These are phyloP conservation scores for Hippoglossus hippoglossus DNA, from an alignment of 2,797 vertebrate species.

Conservation along the genomic window DNA sequence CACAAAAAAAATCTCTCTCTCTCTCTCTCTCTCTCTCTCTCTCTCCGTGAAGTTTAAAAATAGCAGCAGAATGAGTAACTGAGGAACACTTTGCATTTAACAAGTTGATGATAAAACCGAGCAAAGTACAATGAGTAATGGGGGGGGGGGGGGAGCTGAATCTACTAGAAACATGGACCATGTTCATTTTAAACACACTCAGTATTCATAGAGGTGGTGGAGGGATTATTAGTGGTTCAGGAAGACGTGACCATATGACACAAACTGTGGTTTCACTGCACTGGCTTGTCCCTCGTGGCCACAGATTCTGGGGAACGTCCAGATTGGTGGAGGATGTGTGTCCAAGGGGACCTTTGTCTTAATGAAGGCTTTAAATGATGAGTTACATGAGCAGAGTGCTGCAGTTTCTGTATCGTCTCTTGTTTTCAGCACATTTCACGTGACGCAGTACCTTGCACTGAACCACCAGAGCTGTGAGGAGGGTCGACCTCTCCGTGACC, in stretches of 20 bases:
- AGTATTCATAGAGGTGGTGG: neutral
- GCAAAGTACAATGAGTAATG: slow-evolving; percentile 36
- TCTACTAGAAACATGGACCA: slow-evolving; percentile 22
- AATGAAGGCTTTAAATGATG: no score
- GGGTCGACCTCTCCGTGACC: slow-evolving; percentile 41
- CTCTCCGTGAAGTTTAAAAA: slow-evolving; percentile 65
- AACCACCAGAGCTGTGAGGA: slow-evolving; percentile 79
- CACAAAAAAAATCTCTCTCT: neutral
- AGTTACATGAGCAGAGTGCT: neutral
- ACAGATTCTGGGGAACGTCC: no score
- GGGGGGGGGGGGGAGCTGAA: slow-evolving; percentile 25
- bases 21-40: slow-evolving; percentile 10
- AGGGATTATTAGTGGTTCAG: no score
- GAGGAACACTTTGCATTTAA: slow-evolving; percentile 51
- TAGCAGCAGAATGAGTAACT: slow-evolving; percentile 53
- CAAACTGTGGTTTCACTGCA: no score
- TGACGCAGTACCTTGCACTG: slow-evolving; percentile 83
- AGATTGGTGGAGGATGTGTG: no score
- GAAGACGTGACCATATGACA: no score
- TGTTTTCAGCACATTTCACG: slow-evolving; percentile 5
- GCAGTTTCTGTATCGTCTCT: neutral
- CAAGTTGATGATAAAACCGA: slow-evolving; percentile 61
- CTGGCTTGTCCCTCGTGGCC: no score
- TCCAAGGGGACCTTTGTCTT: no score
- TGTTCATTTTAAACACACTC: slow-evolving; percentile 8